Base-by-base conservation (phyloP, 2,797 vertebrate species). In the Anguilla megastoma region DNA sequence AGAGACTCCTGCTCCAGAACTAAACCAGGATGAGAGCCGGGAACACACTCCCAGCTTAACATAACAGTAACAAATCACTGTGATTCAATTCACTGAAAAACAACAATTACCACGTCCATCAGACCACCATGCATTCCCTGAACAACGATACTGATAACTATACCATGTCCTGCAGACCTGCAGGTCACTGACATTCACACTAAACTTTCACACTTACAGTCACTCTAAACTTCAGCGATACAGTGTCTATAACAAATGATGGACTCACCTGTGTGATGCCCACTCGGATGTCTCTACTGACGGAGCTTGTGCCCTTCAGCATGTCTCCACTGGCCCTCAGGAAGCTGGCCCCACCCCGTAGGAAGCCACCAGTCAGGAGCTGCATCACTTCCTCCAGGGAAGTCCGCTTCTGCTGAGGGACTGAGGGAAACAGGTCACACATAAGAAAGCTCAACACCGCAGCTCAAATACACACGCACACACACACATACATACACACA, bases 241-340 rank as follows among this genome's bases (percentile, higher is more conserved):
- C 24, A 21, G 45, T 30, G 50, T 21, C 10, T 33, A 56, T 76
- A 52, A n/a, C 14, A 10, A 30, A 76, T 21, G 50, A 58, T 6
- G 6, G 0, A 90, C 93, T 79, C 90, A 98, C 98, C 97, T 99
- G 97, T 0, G 98, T 97, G 91, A 98, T 94, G 90, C 98, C 98
- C 87, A 98, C 95, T 90, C 97, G 96, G 91, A 99, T 92, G 87
- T 98, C 97, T 90, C 95, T 96, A 93, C 95, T 96, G 90, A 98
- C 97, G 2, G 97, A 97, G 93, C 95, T 97, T 21, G 94, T 97
- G 82, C 98, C 97, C 94, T 98, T 98, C 92, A 99, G 92, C 93
- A 98, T 97, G 94, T 98, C 98, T 0, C 98, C 97, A 60, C 98
- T 96, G 91, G 96, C 96, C 93, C 97, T 94, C 21, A 99, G 96